These are phyloP conservation scores for Columba guinea DNA, from an alignment of 2,797 vertebrate genomes.

Conservation along the genomic window DNA sequence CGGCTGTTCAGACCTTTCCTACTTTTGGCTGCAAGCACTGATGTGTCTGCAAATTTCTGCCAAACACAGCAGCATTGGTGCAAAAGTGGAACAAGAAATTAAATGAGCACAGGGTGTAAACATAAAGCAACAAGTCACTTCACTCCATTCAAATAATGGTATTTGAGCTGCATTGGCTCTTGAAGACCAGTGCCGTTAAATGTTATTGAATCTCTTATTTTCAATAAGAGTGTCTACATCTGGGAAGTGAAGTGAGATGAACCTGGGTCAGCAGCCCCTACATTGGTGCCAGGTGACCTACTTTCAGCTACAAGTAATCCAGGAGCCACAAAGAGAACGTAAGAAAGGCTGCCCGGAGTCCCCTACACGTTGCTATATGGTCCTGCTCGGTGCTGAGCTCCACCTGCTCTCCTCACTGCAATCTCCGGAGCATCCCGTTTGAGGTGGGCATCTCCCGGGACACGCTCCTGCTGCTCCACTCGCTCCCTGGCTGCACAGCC, in stretches of 20 bases:
- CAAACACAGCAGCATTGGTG: neutral
- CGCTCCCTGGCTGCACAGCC: neutral
- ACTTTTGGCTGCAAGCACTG: neutral
- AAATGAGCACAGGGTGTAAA: conserved; percentile 13
- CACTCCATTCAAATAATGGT: neutral
- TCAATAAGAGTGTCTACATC: neutral
- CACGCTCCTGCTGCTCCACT: neutral
- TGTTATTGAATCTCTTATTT: neutral
- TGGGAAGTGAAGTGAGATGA: neutral
- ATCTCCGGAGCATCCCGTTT: neutral
- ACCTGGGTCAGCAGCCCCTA: neutral
- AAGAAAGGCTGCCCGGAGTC: neutral
- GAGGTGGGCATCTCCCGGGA: neutral
- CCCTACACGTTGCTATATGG: accelerated
- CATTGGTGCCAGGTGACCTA: neutral
- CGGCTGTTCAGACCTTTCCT: neutral
- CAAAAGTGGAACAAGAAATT: neutral
- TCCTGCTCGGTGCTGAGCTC: neutral
- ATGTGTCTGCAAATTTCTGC: neutral
- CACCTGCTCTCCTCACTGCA: neutral
- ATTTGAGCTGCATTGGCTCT: neutral
- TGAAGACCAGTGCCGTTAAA: neutral
- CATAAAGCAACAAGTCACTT: neutral
- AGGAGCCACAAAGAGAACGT: neutral
- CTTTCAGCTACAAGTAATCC: neutral